Evolutionary conservation across 2,797 vertebrate genomes (phyloP).

Genomic region (Xiphorhynchus erythropygius): DNA sequence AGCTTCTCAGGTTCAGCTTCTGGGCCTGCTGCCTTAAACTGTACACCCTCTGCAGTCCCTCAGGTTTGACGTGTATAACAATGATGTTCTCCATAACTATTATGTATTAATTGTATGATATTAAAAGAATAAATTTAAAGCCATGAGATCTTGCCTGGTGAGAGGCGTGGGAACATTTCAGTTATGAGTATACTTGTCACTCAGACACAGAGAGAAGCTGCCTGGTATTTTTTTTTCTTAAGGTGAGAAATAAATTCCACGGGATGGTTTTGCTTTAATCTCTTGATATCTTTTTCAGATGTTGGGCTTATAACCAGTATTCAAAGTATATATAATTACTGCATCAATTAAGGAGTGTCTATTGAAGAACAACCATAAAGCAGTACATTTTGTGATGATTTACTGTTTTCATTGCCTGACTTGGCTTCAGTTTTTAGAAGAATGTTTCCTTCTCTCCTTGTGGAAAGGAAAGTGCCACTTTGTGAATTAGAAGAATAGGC

Average conservation of each 20-base stretch:
- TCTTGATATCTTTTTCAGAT: not conserved
- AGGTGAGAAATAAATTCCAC: not conserved
- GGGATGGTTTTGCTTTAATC: not conserved
- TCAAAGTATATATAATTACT: not conserved
- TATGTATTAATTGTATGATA: not conserved
- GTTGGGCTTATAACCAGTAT: not conserved
- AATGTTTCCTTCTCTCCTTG: not conserved
- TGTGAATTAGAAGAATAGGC: not conserved
- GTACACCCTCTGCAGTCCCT: not conserved
- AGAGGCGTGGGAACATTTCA: not conserved
- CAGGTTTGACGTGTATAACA: not conserved
- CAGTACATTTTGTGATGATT: not conserved
- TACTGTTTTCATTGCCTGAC: not conserved
- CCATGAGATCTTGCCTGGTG: not conserved
- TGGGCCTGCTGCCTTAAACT: not conserved
- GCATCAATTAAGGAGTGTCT: not conserved
- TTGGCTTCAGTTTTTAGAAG: not conserved
- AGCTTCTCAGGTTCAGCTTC: not conserved
- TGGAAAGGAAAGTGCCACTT: not conserved
- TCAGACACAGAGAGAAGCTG: not conserved
- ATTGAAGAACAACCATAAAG: not conserved
- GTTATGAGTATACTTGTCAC: not conserved
- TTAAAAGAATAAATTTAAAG: not conserved
- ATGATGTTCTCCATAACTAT: not conserved
- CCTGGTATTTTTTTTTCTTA: not conserved